A percentile compares a stretch with the other conserved stretches of the same genome.
These are phyloP conservation scores for Caenorhabditis panamensis DNA, from an alignment of 2,888 invertebrate genomes.

Conservation along the genomic window DNA sequence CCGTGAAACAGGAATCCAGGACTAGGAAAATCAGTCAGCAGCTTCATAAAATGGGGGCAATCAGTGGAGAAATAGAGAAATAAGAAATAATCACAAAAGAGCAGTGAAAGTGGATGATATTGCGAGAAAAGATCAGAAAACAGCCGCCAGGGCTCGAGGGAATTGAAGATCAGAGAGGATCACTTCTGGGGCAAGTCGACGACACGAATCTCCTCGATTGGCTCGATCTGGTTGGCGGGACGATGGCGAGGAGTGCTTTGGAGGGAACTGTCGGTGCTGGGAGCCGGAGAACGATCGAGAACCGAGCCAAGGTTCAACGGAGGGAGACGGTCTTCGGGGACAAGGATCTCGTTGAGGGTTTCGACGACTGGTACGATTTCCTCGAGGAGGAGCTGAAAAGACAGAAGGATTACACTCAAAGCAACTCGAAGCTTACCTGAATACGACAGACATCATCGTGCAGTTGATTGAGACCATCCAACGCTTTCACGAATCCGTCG, in stretches of 20 bases:
- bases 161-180: constrained; percentile 4
- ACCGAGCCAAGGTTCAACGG: constrained; percentile 65
- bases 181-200: constrained; percentile 47
- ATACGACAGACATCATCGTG: constrained; percentile 62
- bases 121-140: constrained; percentile 20
- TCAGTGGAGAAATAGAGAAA: background rate
- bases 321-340: constrained; percentile 73
- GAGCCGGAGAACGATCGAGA: constrained; percentile 56
- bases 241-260: constrained; percentile 61
- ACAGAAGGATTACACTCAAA: too few species aligned
- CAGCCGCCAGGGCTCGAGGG: constrained; percentile 19
- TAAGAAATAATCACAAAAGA: constrained; percentile 26
- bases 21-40: constrained; percentile 15
- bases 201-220: constrained; percentile 66
- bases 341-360: constrained; percentile 75
- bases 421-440: constrained; percentile 62
- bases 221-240: constrained; percentile 27
- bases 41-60: background rate
- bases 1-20: too few species aligned
- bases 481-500: constrained; percentile 47
- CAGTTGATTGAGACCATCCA: constrained; percentile 47
- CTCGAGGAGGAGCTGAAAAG: constrained; percentile 68
- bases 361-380: constrained; percentile 72
- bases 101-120: constrained; percentile 19
- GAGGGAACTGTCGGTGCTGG: constrained; percentile 61